Conservation (phyloP, 2,113 vertebrate genomes). For the Strix aluco region DNA sequence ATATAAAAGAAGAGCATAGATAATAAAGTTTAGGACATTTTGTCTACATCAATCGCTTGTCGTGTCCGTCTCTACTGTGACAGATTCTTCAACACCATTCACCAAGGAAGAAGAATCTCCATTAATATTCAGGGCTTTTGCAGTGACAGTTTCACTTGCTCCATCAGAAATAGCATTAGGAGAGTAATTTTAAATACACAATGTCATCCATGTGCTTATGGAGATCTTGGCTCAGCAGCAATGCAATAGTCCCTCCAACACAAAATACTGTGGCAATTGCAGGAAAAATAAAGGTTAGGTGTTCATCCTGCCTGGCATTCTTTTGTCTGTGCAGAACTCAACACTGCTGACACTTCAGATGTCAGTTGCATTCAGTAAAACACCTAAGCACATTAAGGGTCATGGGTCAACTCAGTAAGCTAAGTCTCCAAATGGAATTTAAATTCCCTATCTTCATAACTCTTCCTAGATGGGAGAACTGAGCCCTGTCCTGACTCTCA, state of each 20-base stretch:
- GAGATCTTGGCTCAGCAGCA: constrained; percentile 86
- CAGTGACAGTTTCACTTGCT: rapidly evolving
- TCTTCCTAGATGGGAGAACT: not conserved
- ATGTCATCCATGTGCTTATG: constrained; percentile 39
- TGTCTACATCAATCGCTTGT: too few relatives aligned
- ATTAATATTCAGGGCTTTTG: not conserved
- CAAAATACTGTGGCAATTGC: constrained; percentile 78
- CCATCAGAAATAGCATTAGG: not conserved
- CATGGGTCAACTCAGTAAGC: not conserved
- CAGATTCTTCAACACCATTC: not conserved
- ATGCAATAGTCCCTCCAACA: constrained; percentile 78
- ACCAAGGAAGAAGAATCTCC: not conserved
- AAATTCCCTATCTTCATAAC: not conserved
- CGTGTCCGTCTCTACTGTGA: too few relatives aligned
- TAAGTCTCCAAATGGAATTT: not conserved
- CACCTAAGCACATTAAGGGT: not conserved
- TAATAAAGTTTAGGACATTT: too few relatives aligned
- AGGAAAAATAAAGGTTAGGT: not conserved
- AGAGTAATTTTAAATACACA: not conserved
- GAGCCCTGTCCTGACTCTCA: not conserved
- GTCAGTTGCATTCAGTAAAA: not conserved
- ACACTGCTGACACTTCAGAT: not conserved
- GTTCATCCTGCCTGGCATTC: not conserved
- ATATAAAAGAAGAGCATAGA: too few relatives aligned
- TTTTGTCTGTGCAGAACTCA: not conserved